Percentiles rank a stretch among this genome's conserved stretches.
These are phyloP conservation scores for Cuculus canorus DNA, from an alignment of 2,797 vertebrate genomes.

Conservation along the genomic window DNA sequence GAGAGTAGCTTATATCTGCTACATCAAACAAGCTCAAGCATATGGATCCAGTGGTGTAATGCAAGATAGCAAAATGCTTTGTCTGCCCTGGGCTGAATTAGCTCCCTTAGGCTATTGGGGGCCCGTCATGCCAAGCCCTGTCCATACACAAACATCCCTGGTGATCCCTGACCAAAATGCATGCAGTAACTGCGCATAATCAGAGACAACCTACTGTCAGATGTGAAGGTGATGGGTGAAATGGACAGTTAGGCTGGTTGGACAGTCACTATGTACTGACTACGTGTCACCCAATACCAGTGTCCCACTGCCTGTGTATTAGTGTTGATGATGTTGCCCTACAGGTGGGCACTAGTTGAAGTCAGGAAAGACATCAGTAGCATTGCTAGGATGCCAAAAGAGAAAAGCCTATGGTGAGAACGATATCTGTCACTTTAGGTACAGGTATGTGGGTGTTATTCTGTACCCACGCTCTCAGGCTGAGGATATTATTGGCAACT, in stretches of 20 bases:
- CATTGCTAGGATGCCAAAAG: not conserved
- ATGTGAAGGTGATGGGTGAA: not conserved
- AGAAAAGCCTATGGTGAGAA: not conserved
- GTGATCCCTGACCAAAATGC: not conserved
- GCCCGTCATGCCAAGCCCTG: fast-evolving
- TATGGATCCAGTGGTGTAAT: not conserved
- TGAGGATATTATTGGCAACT: not conserved
- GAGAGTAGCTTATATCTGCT: not conserved
- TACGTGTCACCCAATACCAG: fast-evolving
- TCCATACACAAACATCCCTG: not conserved
- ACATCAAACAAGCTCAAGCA: not conserved
- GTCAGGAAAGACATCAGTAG: not conserved
- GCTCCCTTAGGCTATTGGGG: not conserved
- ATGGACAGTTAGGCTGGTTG: not conserved
- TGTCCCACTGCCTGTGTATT: not conserved
- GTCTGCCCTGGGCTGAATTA: not conserved
- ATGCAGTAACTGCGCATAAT: fast-evolving
- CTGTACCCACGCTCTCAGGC: not conserved
- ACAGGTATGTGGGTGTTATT: not conserved
- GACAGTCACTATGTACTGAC: fast-evolving
- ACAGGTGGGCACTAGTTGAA: not conserved
- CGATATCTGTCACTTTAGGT: not conserved
- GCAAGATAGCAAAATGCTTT: not conserved
- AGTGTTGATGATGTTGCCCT: not conserved
- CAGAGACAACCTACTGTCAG: not conserved